Percentiles rank a stretch among this genome's conserved stretches.
phyloP scores from a whole-genome alignment of 2,113 vertebrate genomes.

The Corapipo altera region DNA sequence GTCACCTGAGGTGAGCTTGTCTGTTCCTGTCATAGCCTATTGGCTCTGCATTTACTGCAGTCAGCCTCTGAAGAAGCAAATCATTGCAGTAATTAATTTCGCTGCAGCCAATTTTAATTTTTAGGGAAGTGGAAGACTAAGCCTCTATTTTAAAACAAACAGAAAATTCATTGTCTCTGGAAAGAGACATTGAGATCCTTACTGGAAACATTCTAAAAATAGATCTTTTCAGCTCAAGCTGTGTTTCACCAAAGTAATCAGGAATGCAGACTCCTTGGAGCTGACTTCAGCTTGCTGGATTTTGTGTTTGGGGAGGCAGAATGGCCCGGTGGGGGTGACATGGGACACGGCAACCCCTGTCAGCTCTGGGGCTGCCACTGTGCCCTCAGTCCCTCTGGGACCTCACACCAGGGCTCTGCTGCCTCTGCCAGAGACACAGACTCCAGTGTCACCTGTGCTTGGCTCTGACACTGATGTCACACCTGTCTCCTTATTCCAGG shows the following conservation, averaged over 20 bases:
- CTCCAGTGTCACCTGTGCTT: too few relatives aligned
- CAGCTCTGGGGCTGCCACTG: not conserved
- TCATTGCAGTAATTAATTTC: slow-evolving; percentile 4
- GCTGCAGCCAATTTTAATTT: not conserved
- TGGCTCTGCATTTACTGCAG: not conserved
- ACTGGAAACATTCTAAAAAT: slow-evolving; percentile 37
- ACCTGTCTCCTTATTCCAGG: not conserved
- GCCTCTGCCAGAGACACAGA: not conserved
- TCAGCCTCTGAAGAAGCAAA: not conserved
- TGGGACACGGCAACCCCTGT: rapidly evolving
- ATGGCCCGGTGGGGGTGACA: not conserved
- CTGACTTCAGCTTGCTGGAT: not conserved
- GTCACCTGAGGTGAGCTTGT: not conserved
- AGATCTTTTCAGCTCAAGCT: not conserved
- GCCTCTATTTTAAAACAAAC: slow-evolving; percentile 20
- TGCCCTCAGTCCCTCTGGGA: not conserved
- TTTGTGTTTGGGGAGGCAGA: not conserved
- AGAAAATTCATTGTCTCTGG: slow-evolving; percentile 23
- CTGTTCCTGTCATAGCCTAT: not conserved
- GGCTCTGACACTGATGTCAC: not conserved
- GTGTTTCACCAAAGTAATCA: not conserved
- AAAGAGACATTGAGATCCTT: not conserved
- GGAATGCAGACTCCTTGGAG: not conserved
- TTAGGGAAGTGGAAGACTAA: not conserved
- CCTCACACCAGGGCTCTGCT: not conserved